Evolutionary conservation across 1,140 invertebrate species (phyloP), one percentile per base, ranked within the genome.

Genomic region (Nephila pilipes): DNA sequence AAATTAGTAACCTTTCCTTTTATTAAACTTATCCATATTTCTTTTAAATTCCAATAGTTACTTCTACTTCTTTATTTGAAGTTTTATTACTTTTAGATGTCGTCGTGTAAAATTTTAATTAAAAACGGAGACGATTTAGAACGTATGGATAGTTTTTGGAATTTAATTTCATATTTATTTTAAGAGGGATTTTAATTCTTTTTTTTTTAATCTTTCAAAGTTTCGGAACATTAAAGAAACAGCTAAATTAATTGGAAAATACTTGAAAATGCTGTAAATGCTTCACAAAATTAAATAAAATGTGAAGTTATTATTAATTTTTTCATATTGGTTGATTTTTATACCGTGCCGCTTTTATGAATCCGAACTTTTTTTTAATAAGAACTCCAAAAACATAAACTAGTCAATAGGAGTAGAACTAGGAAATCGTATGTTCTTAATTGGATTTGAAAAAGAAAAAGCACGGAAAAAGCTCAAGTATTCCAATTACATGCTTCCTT

Each of bases 1-100:
- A 65, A 65, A 65, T 65, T 65, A 65, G 63, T 65, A 65, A 29
- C 63, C n/a, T 65, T n/a, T 25, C n/a, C 25, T 16, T 65, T 29
- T 65, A 65, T 65, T 65, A 65, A 65, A 65, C 14, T 65, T 65
- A n/a, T 65, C n/a, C n/a, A 65, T 65, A 25, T 65, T 65, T 65
- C 63, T 65, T 58, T 58, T 22, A n/a, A 2, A 25, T 29, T 29
- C 63, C 25, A 3, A 2, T 25, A 14, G n/a, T 65, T 25, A 12
- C 10, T 65, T 25, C 22, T n/a, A 25, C 63, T 65, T n/a, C 63
- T 25, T 65, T n/a, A 12, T 29, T 65, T 29, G 63, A 65, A n/a
- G 12, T 65, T 65, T 65, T 65, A 65, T 65, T 65, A 12, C 63
- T 65, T 65, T 65, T 12, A 29, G 25, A 65, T 12, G 25, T 25